Base-by-base conservation (phyloP, 2,888 invertebrate species). In the Dicyrtomina minuta region DNA sequence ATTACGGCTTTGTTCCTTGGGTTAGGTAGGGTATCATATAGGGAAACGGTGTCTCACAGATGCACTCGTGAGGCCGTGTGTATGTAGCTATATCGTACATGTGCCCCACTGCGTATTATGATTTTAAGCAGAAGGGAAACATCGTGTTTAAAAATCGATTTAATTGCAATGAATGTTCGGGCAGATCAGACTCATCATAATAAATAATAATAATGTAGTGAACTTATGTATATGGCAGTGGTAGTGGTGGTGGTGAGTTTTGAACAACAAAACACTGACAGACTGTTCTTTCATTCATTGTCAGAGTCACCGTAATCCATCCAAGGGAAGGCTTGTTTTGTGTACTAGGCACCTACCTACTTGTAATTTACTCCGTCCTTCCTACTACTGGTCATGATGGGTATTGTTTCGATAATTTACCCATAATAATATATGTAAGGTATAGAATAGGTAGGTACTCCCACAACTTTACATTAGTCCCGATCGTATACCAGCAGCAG, bases 91-190 rank as follows among this genome's bases (percentile, higher is more conserved):
- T 13, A 41, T 15, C 26, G 27, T 27, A 8, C 26, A 24, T 27
- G 20, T 44, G 46, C 24, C 44, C 44, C 44, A 15, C n/a, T 44
- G 44, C 44, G 44, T 43, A 24, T 61, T 43, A 24, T 43, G 43
- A 60, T 60, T 44, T 44, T 43, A 46, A 46, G 44, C 33, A 33
- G 39, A 27, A 33, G 41, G 59, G 33, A 41, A 41, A 41, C 33
- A 51, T 51, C 26, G 26, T 60, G 61, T 68, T 61, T 61, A 68
- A 60, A 61, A 71, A 71, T 71, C 70, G 67, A 71, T 71, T 68
- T 71, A 62, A 71, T 67, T 71, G 67, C 46, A 70, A 70, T 70
- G 59, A 44, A 60, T 53, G 46, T 58, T 41, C 51, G 15, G 41
- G 24, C 41, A 41, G 59, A 59, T 59, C 59, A 39, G 41, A 33